Evolutionary conservation across 2,888 invertebrate species (phyloP).

Genomic region (Drosophila demipolita): DNA sequence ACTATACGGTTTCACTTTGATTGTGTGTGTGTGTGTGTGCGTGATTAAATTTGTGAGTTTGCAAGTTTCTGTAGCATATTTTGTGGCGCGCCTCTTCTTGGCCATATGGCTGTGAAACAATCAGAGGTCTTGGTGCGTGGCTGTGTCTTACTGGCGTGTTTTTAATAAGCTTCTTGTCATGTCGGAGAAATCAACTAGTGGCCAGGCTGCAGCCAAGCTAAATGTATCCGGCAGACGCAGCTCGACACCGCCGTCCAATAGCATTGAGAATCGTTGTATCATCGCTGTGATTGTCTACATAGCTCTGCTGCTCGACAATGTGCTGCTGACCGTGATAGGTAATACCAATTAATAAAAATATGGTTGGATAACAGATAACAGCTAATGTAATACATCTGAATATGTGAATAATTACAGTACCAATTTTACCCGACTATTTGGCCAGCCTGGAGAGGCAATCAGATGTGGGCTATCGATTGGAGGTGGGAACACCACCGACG

Average conservation of each 20-base stretch:
- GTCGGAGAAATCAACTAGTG: slow-evolving; percentile 53
- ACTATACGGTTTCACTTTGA: background rate
- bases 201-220: slow-evolving; percentile 51
- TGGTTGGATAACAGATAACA: slow-evolving; percentile 8
- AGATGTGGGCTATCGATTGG: slow-evolving; percentile 24
- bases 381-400: background rate
- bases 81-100: slow-evolving; percentile 60
- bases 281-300: slow-evolving; percentile 89
- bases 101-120: slow-evolving; percentile 68
- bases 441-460: slow-evolving; percentile 86
- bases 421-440: slow-evolving; percentile 92
- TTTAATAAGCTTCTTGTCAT: slow-evolving; percentile 45
- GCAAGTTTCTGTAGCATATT: slow-evolving; percentile 50
- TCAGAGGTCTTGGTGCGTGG: slow-evolving; percentile 1
- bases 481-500: slow-evolving; percentile 15
- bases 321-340: slow-evolving; percentile 95
- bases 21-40: slow-evolving; percentile 15
- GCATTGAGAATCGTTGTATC: slow-evolving; percentile 74
- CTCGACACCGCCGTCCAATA: slow-evolving; percentile 53
- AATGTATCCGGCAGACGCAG: slow-evolving; percentile 47
- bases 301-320: slow-evolving; percentile 93
- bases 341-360: slow-evolving; percentile 81
- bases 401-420: slow-evolving; percentile 86
- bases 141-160: slow-evolving; percentile 18
- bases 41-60: background rate